Evolutionary conservation across 2,797 vertebrate species (phyloP).

Genomic region (Myotis myotis): DNA sequence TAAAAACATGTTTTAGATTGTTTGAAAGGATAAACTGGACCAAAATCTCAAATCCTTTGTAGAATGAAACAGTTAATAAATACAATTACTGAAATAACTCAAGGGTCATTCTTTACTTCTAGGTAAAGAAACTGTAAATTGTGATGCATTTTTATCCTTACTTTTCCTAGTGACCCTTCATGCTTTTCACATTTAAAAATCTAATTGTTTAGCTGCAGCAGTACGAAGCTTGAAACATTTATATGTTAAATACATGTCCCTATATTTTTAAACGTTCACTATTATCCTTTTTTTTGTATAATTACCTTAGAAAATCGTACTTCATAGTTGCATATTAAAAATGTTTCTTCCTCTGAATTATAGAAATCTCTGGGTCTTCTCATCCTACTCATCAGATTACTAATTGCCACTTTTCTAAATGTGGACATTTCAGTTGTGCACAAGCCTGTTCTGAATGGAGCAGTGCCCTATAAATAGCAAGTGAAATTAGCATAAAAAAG

Average conservation of each 20-base stretch:
- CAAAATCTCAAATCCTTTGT: not conserved
- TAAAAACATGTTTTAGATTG: slow-evolving; percentile 26
- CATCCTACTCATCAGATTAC: not conserved
- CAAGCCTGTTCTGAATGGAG: not conserved
- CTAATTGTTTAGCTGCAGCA: not conserved
- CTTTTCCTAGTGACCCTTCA: not conserved
- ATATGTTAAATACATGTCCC: not conserved
- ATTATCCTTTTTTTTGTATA: not conserved
- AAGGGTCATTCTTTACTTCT: slow-evolving; percentile 7
- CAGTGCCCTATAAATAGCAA: not conserved
- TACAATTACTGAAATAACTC: slow-evolving; percentile 5
- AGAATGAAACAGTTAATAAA: slow-evolving; percentile 25
- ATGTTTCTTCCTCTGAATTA: not conserved
- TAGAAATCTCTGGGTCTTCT: not conserved
- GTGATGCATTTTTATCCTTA: not conserved
- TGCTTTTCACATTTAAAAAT: not conserved
- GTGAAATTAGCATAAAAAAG: not conserved
- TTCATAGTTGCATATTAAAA: not conserved
- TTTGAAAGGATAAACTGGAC: slow-evolving; percentile 16
- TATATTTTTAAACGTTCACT: slow-evolving; percentile 27
- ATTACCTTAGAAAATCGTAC: slow-evolving; percentile 3
- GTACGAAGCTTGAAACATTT: not conserved
- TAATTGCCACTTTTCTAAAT: not conserved
- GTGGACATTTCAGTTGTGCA: not conserved
- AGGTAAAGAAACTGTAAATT: slow-evolving; percentile 29